Base-by-base conservation (phyloP, 2,113 vertebrate species). In the Zosterops borbonicus region DNA sequence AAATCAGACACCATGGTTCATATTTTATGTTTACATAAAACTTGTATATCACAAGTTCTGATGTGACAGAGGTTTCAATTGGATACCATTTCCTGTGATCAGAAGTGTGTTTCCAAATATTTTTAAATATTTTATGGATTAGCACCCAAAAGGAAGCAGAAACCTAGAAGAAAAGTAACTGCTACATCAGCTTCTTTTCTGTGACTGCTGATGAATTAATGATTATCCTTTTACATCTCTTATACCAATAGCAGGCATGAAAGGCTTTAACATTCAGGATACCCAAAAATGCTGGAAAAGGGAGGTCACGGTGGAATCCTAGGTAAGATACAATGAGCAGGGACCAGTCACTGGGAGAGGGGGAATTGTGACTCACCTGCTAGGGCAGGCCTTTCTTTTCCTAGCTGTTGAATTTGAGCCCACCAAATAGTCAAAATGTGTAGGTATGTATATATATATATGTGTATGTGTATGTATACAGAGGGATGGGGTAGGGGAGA, bases 91-190 rank as follows among this genome's bases (percentile, higher is more conserved):
- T 95, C 35, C 71, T 87, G 35, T 50, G 33, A 80, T 90, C 59
- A 95, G 59, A 87, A 83, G 63, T 35, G 33, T 85, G 29, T 52
- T 95, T 92, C 92, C 62, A 96, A 92, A 85, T 35, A 52, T 56
- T 83, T 90, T 83, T 37, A 63, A 94, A 92, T 95, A 90, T 95
- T 95, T 95, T 67, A 95, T 88, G 83, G 50, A 39, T 77, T 46
- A 90, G 42, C 39, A 67, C 29, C 83, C 35, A 78, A 87, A 94
- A 87, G 24, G 35, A 92, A 84, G 64, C 15, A 75, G 56, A 94
- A 92, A 47, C 17, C 64, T 78, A 46, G 49, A 70, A 87, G 35
- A 86, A 83, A 94, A 89, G 63, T 31, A 92, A 39, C 56, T 67
- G 86, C 80, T 81, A 41, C 24, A 67, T 93, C 79, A 92, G 79